Base-by-base conservation (phyloP, 2,888 invertebrate genomes). In the Acleris laterana region DNA sequence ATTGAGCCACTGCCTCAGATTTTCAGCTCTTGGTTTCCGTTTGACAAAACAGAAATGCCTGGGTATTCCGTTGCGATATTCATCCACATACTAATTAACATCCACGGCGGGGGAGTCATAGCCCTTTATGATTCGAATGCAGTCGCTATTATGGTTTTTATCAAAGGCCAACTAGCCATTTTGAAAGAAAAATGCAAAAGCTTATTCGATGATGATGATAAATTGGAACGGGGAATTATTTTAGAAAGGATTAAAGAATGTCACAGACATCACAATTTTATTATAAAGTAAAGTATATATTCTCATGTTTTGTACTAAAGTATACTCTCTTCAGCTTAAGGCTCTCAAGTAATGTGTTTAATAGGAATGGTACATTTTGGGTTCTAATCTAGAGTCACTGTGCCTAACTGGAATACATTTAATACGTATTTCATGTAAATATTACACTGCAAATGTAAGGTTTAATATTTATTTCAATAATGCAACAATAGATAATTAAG, bases 11-110 rank as follows among this genome's bases (percentile, higher is more conserved):
- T 81, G 28, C 87, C 88, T 0, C 83, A 83, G 66, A 84, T 90
- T 51, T 52, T 89, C 38, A 77, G 72, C 69, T 84, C 85, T 1
- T 90, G 90, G 90, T 85, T 87, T 64, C 90, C 90, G 0, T 88
- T 89, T 68, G 79, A 90, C 69, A 80, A 81, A 44, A 79, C 72
- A 1, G 78, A 77, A 62, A 77, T 81, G 74, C 84, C 87, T 0
- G 90, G 87, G 2, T 89, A 85, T 70, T 48, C 78, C 0, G 70
- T 73, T n/a, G 78, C 80, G 4, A 65, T 79, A 44, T 22, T 78
- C 5, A 44, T 84, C 19, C 85, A 90, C n/a, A 65, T 83, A 0
- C 3, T 73, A 2, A 79, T 88, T 76, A 74, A 75, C 1, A 72
- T 67, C 4, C 80, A 84, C 61, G 88, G 87, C 1, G 69, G 82